These are phyloP conservation scores for Drosophila lowei DNA, from an alignment of 1,140 invertebrate species.

Conservation along the genomic window DNA sequence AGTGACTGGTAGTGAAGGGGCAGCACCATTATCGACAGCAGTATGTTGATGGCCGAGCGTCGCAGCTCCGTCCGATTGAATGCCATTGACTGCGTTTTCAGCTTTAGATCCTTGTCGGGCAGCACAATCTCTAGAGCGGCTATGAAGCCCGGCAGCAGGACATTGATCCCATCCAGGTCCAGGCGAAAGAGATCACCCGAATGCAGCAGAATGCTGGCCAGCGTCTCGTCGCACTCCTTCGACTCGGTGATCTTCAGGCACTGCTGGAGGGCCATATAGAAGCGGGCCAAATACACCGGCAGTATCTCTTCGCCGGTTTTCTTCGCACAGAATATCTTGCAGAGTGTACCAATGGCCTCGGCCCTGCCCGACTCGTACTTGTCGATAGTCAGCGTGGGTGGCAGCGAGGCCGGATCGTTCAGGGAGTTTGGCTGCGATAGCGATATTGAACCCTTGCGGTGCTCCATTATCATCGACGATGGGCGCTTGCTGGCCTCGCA, in stretches of 20 bases:
- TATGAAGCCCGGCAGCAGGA: slow-evolving; percentile 94
- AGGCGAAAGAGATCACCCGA: slow-evolving; percentile 92
- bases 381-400: slow-evolving; percentile 84
- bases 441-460: slow-evolving; percentile 82
- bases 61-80: slow-evolving; percentile 91
- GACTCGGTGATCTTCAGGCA: slow-evolving; percentile 89
- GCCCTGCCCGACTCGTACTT: slow-evolving; percentile 93
- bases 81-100: slow-evolving; percentile 85
- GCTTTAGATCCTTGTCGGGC: slow-evolving; percentile 89
- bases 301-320: slow-evolving; percentile 97
- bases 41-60: slow-evolving; percentile 93
- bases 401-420: slow-evolving; percentile 73
- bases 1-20: slow-evolving; percentile 95
- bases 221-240: slow-evolving; percentile 88
- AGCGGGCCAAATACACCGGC: slow-evolving; percentile 96
- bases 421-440: slow-evolving; percentile 81
- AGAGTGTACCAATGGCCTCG: slow-evolving; percentile 96
- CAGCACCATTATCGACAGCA: slow-evolving; percentile 94
- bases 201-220: slow-evolving; percentile 92
- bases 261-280: slow-evolving; percentile 95
- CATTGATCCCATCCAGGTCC: slow-evolving; percentile 96
- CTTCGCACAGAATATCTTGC: slow-evolving; percentile 97
- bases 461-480: slow-evolving; percentile 83
- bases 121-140: slow-evolving; percentile 94
- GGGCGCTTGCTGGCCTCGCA: slow-evolving; percentile 81